Base-by-base conservation (phyloP, 2,888 invertebrate species). In the Rhimphoctona megacephalus region DNA sequence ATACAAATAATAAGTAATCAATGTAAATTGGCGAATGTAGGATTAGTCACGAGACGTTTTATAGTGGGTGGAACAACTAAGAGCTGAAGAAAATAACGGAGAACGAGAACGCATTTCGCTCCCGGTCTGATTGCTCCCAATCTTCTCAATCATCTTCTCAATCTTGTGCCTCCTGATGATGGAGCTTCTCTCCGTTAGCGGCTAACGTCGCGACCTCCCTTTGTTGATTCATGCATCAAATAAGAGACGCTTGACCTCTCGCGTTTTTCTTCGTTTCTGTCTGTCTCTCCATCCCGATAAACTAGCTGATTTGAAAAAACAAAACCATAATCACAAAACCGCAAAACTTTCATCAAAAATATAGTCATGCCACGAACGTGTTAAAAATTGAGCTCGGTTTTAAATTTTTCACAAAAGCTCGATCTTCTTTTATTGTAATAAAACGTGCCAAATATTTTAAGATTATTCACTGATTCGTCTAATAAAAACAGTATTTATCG, bases 71-170 rank as follows among this genome's bases (percentile, higher is more conserved):
- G 54, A 61, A 69, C 25, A 43, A 80, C 49, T 54, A 57, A 52
- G 76, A 79, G 66, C 64, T 52, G 72, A 80, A 52, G 72, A 69
- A 81, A 86, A 83, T 79, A 78, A 77, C 73, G 49, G 64, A 79
- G 74, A 79, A 66, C 72, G 66, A 87, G 89, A 88, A 90, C 90
- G 90, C 90, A 88, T 85, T 89, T 89, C 89, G 88, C 83, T 90
- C 87, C 54, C 81, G 85, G 73, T 87, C 86, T 90, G 86, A 89
- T 90, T 90, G 89, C 85, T 89, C 85, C 85, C 88, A 89, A 90
- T 90, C 88, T 88, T 89, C 89, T 88, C 90, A 89, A 90, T 89
- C 89, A 88, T 87, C 76, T 76, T 83, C 82, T 83, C 82, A 87
- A 87, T 87, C 85, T 80, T 85, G 49, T 79, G 61, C 54, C 79